Evolutionary conservation across 2,888 invertebrate species (phyloP), one percentile per base, ranked within the genome.

Genomic region (Pemphredon lugubris): DNA sequence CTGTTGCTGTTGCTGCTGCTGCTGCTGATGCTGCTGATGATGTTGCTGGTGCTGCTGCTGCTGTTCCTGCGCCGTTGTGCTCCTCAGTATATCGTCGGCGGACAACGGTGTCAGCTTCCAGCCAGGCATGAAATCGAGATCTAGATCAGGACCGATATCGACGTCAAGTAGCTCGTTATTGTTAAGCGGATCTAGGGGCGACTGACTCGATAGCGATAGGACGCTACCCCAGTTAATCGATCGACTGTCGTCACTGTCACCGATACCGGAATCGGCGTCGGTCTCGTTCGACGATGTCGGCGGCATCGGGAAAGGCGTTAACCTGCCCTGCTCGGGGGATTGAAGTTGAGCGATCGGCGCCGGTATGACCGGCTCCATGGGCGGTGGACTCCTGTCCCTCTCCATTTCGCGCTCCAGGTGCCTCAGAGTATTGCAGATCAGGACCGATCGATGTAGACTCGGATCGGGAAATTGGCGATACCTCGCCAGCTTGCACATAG

Each of bases 221-320:
- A 97, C 96, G 53, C 96, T 96, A 89, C 96, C 96, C 97, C 97
- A 97, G 91, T 96, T 96, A 90, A 97, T 96, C 83, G 95, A 93
- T 82, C 95, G 93, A 86, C 93, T 94, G 73, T 91, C 91, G 73
- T 91, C 90, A 83, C 90, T 90, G 90, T 95, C 95, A 83, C 95
- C 95, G 89, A 94, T 93, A 79, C 95, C 95, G 16, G 94, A 95
- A 89, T 95, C 95, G 54, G 92, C 93, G 88, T 94, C 94, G 76
- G 92, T 92, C 81, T 96, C 82, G 93, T 94, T 79, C 87, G 90
- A 61, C 81, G 91, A 89, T 86, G 88, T 90, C 20, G 89, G 87
- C 51, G 90, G 84, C 86, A 91, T 89, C 44, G 91, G 91, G 81
- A 91, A 88, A 45, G 88, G 90, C 54, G 88, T 88, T 64, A 90